Evolutionary conservation across 2,888 invertebrate genomes (phyloP).

Genomic region (Dione vanillae): DNA sequence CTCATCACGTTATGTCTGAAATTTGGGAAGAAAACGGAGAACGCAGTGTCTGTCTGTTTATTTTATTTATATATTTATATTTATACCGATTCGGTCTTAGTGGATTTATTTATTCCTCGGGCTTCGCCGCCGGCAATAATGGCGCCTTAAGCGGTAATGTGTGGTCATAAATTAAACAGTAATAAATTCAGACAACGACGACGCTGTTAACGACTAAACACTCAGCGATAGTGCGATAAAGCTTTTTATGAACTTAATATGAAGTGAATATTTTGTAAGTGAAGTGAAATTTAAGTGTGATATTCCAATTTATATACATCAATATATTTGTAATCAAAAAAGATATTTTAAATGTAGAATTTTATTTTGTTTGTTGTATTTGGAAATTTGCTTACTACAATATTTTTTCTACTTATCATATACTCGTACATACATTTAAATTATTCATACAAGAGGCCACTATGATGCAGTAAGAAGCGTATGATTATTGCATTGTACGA

Average conservation of each 20-base stretch:
- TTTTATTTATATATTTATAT: not conserved
- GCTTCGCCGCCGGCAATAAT: conserved; percentile 67
- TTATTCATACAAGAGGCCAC: too few relatives aligned
- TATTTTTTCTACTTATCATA: not conserved
- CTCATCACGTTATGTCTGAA: too few relatives aligned
- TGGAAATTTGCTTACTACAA: not conserved
- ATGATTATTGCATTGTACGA: too few relatives aligned
- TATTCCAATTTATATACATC: too few relatives aligned
- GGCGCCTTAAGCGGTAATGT: conserved; percentile 81
- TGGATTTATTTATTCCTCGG: conserved; percentile 69
- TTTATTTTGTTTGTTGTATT: too few relatives aligned
- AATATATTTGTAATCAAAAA: too few relatives aligned
- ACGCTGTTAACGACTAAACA: conserved; percentile 65
- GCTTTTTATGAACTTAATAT: conserved; percentile 36
- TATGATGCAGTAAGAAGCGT: too few relatives aligned
- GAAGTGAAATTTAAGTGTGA: not conserved
- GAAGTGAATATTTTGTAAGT: conserved; percentile 5
- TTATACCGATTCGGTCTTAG: conserved; percentile 65
- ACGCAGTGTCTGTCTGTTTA: not conserved
- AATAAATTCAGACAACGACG: conserved; percentile 82
- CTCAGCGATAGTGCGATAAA: conserved; percentile 44
- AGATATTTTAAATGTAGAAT: too few relatives aligned
- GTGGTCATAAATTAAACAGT: conserved; percentile 82
- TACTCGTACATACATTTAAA: too few relatives aligned
- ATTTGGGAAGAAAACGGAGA: too few relatives aligned